Evolutionary conservation across 2,888 invertebrate species (phyloP), one percentile per base, ranked within the genome.

Genomic region (Cephus rjabovi): DNA sequence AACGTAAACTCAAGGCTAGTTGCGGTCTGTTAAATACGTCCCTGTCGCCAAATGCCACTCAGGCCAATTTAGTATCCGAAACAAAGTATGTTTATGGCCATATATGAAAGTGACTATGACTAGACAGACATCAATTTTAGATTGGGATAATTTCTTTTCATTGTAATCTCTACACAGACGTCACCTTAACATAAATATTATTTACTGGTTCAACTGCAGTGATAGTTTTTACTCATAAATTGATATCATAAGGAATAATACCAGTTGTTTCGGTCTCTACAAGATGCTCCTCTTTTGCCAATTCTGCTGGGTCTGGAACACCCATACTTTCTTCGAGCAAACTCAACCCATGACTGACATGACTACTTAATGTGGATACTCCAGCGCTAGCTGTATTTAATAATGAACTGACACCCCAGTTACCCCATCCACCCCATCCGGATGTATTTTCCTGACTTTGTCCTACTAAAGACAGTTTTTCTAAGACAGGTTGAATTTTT

Each of bases 291-390:
- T 79, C 37, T 9, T 93, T 93, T 0, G 95, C 97, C 78, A 97
- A 87, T 87, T 97, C 96, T 88, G 95, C 96, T 0, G 98, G 97
- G 86, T 96, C 95, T 0, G 97, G 97, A 0, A 95, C 96, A 4
- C 97, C 97, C 68, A 98, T 95, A 23, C 96, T 94, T 70, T 94
- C 94, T 93, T 98, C 98, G 79, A 98, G 89, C 15, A 96, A 95
- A 75, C 95, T 94, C 79, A 97, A 92, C 4, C 97, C 96, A 92
- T 97, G 95, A 69, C 96, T 96, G 56, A 98, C 96, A 86, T 96
- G 96, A 82, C 92, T 95, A 4, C 97, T 97, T 76, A 98, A 92
- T n/a, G 95, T 95, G 12, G 95, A 94, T 15, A 97, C 95, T 11
- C 97, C 95, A 79, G 95, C 95, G 11, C 95, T 94, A 1, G 97